phyloP scores from a whole-genome alignment of 2,888 invertebrate genomes.

The Cephalotes varians region DNA sequence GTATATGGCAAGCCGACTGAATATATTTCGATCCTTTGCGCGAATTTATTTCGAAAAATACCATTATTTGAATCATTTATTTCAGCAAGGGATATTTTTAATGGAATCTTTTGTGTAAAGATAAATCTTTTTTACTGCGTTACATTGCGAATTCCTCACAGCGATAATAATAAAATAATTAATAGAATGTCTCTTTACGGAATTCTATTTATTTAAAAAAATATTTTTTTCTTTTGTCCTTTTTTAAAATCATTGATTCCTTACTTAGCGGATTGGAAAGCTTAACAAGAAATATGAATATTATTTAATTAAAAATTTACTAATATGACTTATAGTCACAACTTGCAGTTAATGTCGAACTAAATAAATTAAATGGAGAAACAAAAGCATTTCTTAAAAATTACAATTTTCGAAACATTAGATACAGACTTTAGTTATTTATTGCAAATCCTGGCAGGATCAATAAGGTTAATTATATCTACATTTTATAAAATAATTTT shows the following conservation, averaged over 20 bases:
- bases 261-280: neutral
- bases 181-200: neutral
- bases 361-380: neutral
- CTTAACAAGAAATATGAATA: neutral
- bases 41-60: neutral
- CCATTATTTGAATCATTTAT: neutral
- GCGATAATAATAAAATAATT: neutral
- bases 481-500: neutral
- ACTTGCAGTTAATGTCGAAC: neutral
- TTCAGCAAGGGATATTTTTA: neutral
- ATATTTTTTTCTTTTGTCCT: neutral
- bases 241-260: neutral
- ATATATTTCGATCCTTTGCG: neutral
- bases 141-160: neutral
- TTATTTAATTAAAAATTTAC: neutral
- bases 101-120: neutral
- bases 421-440: neutral
- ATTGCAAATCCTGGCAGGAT: neutral
- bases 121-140: no score
- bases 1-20: conserved; percentile 20
- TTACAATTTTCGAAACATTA: neutral
- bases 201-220: neutral
- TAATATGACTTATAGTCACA: neutral
- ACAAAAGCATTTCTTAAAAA: neutral
- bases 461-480: conserved; percentile 6